Evolutionary conservation across 2,888 invertebrate genomes (phyloP).

Genomic region (Drosophila hamatofila): DNA sequence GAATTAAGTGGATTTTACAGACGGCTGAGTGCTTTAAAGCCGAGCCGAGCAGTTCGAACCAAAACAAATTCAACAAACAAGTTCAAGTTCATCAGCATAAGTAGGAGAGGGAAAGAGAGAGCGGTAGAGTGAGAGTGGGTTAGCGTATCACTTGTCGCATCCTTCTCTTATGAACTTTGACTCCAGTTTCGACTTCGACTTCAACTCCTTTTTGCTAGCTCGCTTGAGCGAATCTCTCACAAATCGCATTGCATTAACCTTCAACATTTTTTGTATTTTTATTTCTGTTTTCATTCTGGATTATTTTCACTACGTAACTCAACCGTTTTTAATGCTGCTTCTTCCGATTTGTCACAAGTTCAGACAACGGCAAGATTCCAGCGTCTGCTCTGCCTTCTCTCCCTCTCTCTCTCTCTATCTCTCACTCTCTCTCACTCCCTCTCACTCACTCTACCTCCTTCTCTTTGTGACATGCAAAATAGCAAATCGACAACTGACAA

Average conservation of each 20-base stretch:
- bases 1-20: constrained; percentile 83
- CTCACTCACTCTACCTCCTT: not conserved
- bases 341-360: constrained; percentile 64
- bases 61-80: constrained; percentile 12
- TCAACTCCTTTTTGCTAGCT: not conserved
- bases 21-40: constrained; percentile 50
- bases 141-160: constrained; percentile 50
- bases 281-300: constrained; percentile 50
- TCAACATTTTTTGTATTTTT: constrained; percentile 60
- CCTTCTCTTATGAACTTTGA: constrained; percentile 51
- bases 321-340: not conserved
- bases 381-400: not conserved
- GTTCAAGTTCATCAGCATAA: constrained; percentile 1
- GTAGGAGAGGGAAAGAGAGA: not conserved
- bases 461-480: constrained; percentile 20
- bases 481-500: constrained; percentile 24
- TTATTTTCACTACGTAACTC: constrained; percentile 53
- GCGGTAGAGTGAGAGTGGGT: not conserved
- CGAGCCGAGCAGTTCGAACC: not conserved
- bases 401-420: too few species aligned
- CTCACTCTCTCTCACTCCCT: not conserved
- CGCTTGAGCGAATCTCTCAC: constrained; percentile 24
- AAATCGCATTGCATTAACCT: constrained; percentile 77
- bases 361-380: constrained; percentile 30
- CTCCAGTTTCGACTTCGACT: constrained; percentile 12